Evolutionary conservation across 2,797 vertebrate species (phyloP), one percentile per base, ranked within the genome.

Genomic region (Spinibarbus caldwelli): DNA sequence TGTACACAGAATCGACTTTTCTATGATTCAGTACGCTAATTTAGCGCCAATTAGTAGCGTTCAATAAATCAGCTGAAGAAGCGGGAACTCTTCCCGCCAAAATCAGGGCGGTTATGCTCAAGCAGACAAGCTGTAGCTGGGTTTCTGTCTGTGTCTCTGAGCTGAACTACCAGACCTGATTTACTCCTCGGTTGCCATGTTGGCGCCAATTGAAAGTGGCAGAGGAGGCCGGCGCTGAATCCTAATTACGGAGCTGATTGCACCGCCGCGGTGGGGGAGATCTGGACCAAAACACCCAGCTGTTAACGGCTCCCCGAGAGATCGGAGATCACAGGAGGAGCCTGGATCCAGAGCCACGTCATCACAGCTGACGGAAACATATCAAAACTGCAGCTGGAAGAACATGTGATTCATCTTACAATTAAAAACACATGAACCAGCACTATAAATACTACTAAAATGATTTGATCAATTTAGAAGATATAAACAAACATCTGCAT

Each of bases 181-280:
- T 92, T 90, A 92, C 91, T 92, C 91, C 89, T 87, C 81, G 26
- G 70, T 87, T 92, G 91, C 91, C 89, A 91, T 93, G 92, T 93
- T 88, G 87, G 89, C 90, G 90, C 90, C 92, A 90, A 93, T 89
- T 92, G 91, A 92, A 94, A 93, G 90, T 92, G 91, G 92, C 93
- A 93, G 93, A 88, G 78, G 86, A 89, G 90, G 76, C 87, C 78
- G 86, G 86, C 57, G 31, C 83, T 17, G 92, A 93, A 94, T 94
- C 87, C 87, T 94, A 93, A 94, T 94, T 84, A 86, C 59, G 86
- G 80, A 87, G 86, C 82, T 87, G 90, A 91, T 93, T 92, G 90
- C 85, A 78, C 66, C 34, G 54, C 49, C 49, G 36, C 68, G 75
- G 78, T 23, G 87, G 31, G 36, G 76, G 71, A 83, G 45, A 87